Evolutionary conservation across 2,113 vertebrate genomes (phyloP), one percentile per base, ranked within the genome.

Genomic region (Cynocephalus volans): DNA sequence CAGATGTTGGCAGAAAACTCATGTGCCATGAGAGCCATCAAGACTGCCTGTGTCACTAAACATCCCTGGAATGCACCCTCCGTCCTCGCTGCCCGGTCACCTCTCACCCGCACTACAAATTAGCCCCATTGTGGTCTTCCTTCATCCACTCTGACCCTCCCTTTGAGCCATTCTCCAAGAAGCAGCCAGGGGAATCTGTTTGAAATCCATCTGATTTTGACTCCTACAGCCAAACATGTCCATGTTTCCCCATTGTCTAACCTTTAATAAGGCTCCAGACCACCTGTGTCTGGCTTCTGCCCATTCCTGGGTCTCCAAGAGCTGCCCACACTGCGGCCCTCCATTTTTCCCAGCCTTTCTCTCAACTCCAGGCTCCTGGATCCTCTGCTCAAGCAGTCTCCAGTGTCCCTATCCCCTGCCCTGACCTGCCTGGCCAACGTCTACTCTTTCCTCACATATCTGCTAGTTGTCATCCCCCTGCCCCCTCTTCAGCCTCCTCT

Each of bases 31-130:
- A 41, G 73, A 50, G 13, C 54, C 23, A n/a, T 28, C 82, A 23
- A 69, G 45, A 19, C 67, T 62, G 1, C 41, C 69, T 48, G 8
- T 45, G 21, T n/a, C 73, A 24, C 14, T 48, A 23, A 33, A 48
- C 7, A 62, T 31, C 28, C 28, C 31, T 5, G 14, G 33, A 58
- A 33, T 60, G 36, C 52, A 64, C 10, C 41, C 14, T 33, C 14
- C 15, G 23, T 21, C 67, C 54, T 58, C 3, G 4, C 41, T 31
- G 52, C 45, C 28, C 0, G 0, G 0, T 21, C 41, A 36, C n/a
- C 4, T 28, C 45, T 60, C 48, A 6, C 52, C 23, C 8, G 76
- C 1, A 4, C 54, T 33, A 24, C 33, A 31, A 31, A 52, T 52
- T 75, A 54, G 58, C 54, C 26, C 50, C n/a, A 14, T 11, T 26